phyloP scores from a whole-genome alignment of 35 echinoderm and acorn worm genomes.

The Apostichopus californicus region DNA sequence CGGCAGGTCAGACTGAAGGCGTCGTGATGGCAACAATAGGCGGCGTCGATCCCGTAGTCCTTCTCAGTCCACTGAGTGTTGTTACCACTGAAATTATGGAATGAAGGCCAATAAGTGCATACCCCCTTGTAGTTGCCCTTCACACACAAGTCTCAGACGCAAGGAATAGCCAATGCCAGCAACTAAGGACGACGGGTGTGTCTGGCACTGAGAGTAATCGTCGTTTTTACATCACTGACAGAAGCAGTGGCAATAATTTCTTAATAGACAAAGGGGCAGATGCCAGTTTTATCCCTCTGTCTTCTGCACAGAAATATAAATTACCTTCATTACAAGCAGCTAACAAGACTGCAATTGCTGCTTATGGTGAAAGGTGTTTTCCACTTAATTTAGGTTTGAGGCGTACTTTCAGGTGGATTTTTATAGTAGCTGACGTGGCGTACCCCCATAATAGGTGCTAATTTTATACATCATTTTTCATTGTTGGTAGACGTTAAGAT shows the following conservation, averaged over 20 bases:
- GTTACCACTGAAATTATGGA: too few species aligned
- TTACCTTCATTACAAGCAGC: slow-evolving; percentile 11
- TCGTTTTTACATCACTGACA: background rate
- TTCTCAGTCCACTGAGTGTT: background rate
- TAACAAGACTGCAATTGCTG: slow-evolving; percentile 49
- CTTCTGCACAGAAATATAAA: slow-evolving; percentile 1
- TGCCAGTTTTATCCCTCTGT: slow-evolving; percentile 4
- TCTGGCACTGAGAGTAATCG: background rate
- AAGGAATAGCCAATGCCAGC: background rate
- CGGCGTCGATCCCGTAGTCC: background rate
- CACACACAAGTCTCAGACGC: background rate
- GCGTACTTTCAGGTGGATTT: slow-evolving; percentile 28
- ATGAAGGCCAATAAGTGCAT: background rate
- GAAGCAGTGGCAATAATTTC: background rate
- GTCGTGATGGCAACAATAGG: background rate
- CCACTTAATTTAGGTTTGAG: slow-evolving; percentile 13
- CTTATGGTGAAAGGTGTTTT: slow-evolving; percentile 19
- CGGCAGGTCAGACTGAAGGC: background rate
- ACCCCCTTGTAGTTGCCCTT: background rate
- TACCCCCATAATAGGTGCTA: background rate
- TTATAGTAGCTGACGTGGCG: background rate
- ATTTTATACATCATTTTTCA: too few species aligned
- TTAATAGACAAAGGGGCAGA: slow-evolving; percentile 23
- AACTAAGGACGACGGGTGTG: slow-evolving; percentile 16
- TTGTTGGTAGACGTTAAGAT: too few species aligned